Evolutionary conservation across 2,113 vertebrate species (phyloP).

Genomic region (Empidonax traillii): DNA sequence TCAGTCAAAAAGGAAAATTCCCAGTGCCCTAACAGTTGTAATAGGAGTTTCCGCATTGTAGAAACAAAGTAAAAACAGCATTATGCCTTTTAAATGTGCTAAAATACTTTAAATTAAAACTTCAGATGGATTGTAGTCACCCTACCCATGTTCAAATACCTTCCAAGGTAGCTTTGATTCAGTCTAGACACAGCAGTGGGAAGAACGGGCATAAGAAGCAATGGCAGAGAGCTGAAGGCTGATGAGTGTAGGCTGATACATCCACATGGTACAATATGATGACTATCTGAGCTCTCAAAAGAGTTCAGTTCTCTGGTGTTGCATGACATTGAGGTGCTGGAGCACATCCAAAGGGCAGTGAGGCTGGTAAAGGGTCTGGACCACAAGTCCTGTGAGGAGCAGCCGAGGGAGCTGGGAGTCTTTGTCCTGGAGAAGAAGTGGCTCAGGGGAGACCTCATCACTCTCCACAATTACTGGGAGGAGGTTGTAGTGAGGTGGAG

Average conservation of each 20-base stretch:
- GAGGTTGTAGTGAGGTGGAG: not conserved
- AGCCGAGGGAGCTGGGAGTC: not conserved
- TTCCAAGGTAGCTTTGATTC: not conserved
- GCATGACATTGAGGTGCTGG: not conserved
- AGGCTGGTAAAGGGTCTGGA: not conserved
- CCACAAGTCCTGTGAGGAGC: not conserved
- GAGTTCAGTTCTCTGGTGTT: not conserved
- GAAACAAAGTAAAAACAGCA: not conserved
- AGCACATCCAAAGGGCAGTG: not conserved
- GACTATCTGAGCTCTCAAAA: not conserved
- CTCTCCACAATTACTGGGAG: not conserved
- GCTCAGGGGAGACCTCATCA: not conserved
- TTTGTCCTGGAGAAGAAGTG: not conserved
- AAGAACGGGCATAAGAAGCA: not conserved
- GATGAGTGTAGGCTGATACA: not conserved
- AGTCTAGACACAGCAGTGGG: not conserved
- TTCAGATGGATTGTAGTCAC: not conserved
- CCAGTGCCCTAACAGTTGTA: not conserved
- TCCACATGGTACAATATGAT: not conserved
- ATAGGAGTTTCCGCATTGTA: not conserved
- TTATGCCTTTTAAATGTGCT: not conserved
- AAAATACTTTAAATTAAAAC: not conserved
- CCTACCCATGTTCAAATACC: not conserved
- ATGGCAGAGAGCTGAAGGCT: not conserved
- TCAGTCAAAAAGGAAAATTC: not conserved